Evolutionary conservation across 2,888 invertebrate species (phyloP), one percentile per base, ranked within the genome.

Genomic region (Hypomecis punctinalis): DNA sequence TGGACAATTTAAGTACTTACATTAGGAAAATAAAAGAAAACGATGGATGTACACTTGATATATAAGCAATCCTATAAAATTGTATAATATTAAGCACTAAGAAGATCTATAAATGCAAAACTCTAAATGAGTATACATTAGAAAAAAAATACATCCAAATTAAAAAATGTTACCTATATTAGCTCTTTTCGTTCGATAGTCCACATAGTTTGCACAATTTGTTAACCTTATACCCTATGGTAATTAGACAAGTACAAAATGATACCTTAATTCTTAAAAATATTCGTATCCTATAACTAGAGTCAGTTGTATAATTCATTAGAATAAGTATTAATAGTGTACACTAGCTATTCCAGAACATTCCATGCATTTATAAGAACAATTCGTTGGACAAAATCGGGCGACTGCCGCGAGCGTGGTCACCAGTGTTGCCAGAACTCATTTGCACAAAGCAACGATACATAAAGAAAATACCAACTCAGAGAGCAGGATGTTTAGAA

Each of bases 181-280:
- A 91, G 91, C 89, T 91, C 90, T 81, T 89, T 89, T 91, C 86
- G 82, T 90, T 90, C 85, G 87, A 76, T 83, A 85, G 82, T 86
- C 82, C 86, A 83, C 89, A 88, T 80, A 84, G 83, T 89, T 87
- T 89, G 91, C 86, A 90, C 82, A 86, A 85, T 88, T 91, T 89
- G 91, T 91, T 91, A 92, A 89, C 80, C 92, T 91, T 92, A 92
- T 61, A 78, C 74, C 47, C 89, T 92, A 91, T 88, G 91, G 91
- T 91, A 90, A 89, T 91, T 89, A 91, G 88, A 91, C 92, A 90
- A 92, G 93, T 93, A 93, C 90, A 93, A 93, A 93, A 92, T 91
- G 92, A 93, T 92, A 91, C 88, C 67, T 90, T 88, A 85, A 84
- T 83, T 77, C 87, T 90, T 90, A 90, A 81, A 87, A 83, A 88